Conservation (phyloP, 2,797 vertebrate genomes). For the Rachycentron canadum region DNA sequence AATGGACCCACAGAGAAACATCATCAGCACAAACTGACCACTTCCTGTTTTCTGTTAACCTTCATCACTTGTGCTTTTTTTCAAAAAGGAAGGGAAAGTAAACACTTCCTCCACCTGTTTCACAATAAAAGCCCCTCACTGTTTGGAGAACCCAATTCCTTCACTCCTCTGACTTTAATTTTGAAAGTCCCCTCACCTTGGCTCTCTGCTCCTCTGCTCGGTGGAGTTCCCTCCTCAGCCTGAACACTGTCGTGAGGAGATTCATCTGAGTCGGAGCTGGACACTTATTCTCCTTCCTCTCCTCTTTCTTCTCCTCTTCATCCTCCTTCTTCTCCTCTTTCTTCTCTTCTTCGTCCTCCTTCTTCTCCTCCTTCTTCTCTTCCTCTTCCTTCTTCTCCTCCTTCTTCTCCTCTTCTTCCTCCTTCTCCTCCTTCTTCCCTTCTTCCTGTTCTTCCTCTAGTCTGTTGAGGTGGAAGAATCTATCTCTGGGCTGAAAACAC, state of each 20-base stretch:
- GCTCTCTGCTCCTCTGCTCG: slow-evolving; percentile 82
- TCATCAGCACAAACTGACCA: too few species aligned
- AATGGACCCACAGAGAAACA: background rate
- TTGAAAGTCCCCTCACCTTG: slow-evolving; percentile 78
- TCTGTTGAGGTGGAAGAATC: slow-evolving; percentile 40
- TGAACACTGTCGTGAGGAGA: slow-evolving; percentile 84
- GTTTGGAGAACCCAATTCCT: too few species aligned
- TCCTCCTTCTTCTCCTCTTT: background rate
- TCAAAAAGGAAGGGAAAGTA: too few species aligned
- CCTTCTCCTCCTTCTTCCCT: slow-evolving; percentile 15
- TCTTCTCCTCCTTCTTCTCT: slow-evolving; percentile 12
- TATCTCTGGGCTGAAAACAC: slow-evolving; percentile 50
- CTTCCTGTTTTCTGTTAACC: too few species aligned
- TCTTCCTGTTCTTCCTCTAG: slow-evolving; percentile 35
- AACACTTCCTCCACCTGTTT: too few species aligned
- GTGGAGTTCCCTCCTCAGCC: slow-evolving; percentile 87
- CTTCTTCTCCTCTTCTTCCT: background rate
- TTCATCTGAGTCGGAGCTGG: slow-evolving; percentile 78
- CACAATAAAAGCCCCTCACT: too few species aligned
- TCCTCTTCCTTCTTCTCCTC: slow-evolving; percentile 21
- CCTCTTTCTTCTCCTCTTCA: slow-evolving; percentile 41
- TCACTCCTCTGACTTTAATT: too few species aligned
- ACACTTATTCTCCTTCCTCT: slow-evolving; percentile 80
- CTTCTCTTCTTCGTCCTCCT: background rate
- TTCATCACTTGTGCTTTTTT: too few species aligned